Base-by-base conservation (phyloP, 2,113 vertebrate genomes). In the Bucco capensis region DNA sequence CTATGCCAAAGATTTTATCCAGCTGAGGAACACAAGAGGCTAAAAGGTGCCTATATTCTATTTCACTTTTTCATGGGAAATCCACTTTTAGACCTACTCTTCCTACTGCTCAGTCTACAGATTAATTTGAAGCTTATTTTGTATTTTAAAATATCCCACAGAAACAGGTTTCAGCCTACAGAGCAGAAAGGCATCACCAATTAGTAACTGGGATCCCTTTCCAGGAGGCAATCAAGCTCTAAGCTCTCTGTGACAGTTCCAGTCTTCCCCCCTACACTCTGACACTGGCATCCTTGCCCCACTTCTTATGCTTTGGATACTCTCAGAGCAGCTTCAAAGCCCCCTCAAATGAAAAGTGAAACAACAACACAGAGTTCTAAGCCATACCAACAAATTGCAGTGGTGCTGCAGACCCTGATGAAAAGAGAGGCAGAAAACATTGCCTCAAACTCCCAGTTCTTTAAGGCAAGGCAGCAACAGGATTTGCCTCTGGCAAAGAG, bases 171-270 rank as follows among this genome's bases (percentile, higher is more conserved):
- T 82, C 73, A 85, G 79, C 46, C 83, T 83, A 40, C 23, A 51
- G 49, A 86, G 51, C 54, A 95, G 78, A 89, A 72, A 93, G 84
- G 37, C 35, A 82, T 86, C 62, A 53, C 35, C 85, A 90, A 3
- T 84, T 89, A 96, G 83, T 82, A 83, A 85, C n/a, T 65, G 28
- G n/a, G 65, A 94, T 87, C 78, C 51, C 65, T 80, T 76, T 86
- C 65, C 33, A 67, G 14, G 21, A 95, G 56, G 56, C 33, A 88
- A 69, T 49, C 42, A 94, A 93, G 65, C 57, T 82, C 47, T 71
- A 73, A 89, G 66, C 33, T n/a, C 83, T 84, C 54, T 88, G 31
- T 76, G 66, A 54, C 14, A 53, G 30, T 42, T 75, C 35, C 49
- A 25, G 37, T 33, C 25, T 53, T 69, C 50, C 37, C 21, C 23